Evolutionary conservation across 2,888 invertebrate genomes (phyloP).

Genomic region (Rutpela maculata): DNA sequence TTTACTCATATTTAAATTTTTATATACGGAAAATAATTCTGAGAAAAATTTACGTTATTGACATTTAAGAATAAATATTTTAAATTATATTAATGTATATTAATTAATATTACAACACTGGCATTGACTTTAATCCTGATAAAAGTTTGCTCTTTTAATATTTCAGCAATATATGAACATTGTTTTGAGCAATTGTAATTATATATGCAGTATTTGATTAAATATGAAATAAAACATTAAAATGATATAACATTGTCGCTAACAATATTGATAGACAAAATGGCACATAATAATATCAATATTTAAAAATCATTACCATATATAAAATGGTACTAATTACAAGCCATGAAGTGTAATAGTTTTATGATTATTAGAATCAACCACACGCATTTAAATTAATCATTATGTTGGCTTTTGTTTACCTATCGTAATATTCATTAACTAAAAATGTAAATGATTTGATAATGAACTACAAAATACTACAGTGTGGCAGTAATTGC

Average conservation of each 20-base stretch:
- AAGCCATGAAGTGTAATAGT: constrained; percentile 6
- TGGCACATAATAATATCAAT: background rate
- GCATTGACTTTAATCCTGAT: too few relatives aligned
- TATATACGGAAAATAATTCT: background rate
- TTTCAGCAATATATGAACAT: too few relatives aligned
- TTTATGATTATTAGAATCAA: constrained; percentile 29
- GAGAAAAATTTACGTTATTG: background rate
- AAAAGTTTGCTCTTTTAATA: too few relatives aligned
- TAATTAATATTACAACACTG: background rate
- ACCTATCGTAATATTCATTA: constrained; percentile 26
- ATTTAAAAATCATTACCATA: background rate
- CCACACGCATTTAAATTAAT: constrained; percentile 31
- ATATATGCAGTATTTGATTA: background rate
- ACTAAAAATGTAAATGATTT: constrained; percentile 23
- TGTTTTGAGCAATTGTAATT: too few relatives aligned
- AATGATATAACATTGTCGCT: background rate
- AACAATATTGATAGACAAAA: background rate
- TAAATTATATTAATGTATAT: background rate
- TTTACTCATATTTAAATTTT: background rate
- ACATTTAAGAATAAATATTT: background rate
- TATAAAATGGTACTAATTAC: background rate
- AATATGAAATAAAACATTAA: background rate
- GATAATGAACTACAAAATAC: constrained; percentile 26
- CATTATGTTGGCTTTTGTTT: constrained; percentile 24
- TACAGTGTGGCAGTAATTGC: constrained; percentile 12